These are phyloP conservation scores for Eupithecia vulgata DNA, from an alignment of 2,888 invertebrate species.

Conservation along the genomic window DNA sequence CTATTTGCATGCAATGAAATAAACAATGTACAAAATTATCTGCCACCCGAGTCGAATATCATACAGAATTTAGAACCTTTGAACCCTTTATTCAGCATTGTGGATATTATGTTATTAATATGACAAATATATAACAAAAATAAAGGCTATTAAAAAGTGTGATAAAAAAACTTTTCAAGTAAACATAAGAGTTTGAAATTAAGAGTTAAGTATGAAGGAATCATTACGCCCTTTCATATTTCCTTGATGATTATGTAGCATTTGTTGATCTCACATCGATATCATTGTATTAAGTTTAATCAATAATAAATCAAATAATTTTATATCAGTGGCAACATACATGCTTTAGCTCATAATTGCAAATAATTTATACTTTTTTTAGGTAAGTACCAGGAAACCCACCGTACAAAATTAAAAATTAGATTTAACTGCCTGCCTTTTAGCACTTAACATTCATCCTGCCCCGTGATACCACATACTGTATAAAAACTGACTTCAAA, in stretches of 20 bases:
- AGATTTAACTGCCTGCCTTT: not conserved
- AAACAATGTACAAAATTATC: not conserved
- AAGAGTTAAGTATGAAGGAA: not conserved
- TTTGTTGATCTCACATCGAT: not conserved
- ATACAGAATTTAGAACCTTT: constrained; percentile 47
- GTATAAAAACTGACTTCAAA: no score
- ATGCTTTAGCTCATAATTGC: not conserved
- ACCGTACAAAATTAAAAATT: not conserved
- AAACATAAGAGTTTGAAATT: not conserved
- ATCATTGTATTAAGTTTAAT: not conserved
- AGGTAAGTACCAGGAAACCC: not conserved
- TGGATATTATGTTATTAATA: not conserved
- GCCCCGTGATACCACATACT: not conserved
- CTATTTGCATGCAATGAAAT: constrained; percentile 62
- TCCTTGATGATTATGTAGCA: not conserved
- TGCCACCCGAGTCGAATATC: constrained; percentile 53
- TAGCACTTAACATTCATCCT: not conserved
- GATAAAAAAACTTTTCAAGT: not conserved
- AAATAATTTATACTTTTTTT: no score
- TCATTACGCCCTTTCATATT: not conserved
- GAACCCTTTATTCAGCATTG: constrained; percentile 53
- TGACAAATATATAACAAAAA: not conserved
- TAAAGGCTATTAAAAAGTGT: not conserved
- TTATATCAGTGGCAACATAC: not conserved
- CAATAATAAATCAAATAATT: not conserved